A percentile compares a stretch with the other conserved stretches of the same genome.
phyloP scores from a whole-genome alignment of 1,140 invertebrate genomes.

The Meteorus sp. region DNA sequence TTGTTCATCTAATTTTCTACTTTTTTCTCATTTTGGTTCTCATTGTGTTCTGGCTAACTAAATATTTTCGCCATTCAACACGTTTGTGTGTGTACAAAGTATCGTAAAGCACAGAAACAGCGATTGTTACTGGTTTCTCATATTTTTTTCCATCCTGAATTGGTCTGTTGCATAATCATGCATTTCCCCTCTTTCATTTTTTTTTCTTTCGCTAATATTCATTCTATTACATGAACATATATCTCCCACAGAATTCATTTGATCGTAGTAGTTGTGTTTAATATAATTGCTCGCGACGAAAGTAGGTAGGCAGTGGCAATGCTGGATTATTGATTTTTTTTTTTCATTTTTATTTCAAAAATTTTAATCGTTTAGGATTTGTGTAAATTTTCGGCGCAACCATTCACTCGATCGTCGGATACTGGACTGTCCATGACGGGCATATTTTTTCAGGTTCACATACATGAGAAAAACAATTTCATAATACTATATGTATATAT shows the following conservation, averaged over 20 bases:
- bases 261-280: constrained; percentile 35
- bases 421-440: constrained; percentile 52
- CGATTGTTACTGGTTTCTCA: constrained; percentile 20
- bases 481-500: constrained; percentile 2
- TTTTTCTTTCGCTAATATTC: not conserved
- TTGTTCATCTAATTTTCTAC: constrained; percentile 4
- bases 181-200: not conserved
- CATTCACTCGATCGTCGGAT: constrained; percentile 38
- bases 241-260: constrained; percentile 14
- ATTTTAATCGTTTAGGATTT: constrained; percentile 18
- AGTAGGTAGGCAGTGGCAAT: constrained; percentile 36
- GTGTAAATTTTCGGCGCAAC: constrained; percentile 21
- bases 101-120: constrained; percentile 24
- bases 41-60: constrained; percentile 11
- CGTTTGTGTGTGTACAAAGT: constrained; percentile 24
- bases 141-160: constrained; percentile 19
- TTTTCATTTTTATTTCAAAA: constrained; percentile 12
- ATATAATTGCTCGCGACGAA: constrained; percentile 32
- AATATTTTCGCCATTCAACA: constrained; percentile 9
- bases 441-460: constrained; percentile 5
- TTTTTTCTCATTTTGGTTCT: not conserved
- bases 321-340: constrained; percentile 30
- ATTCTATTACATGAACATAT: not conserved
- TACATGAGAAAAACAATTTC: not conserved
- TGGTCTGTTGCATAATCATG: constrained; percentile 20